Evolutionary conservation across 1,140 invertebrate species (phyloP).

Genomic region (Pseudachorutes palmiensis): DNA sequence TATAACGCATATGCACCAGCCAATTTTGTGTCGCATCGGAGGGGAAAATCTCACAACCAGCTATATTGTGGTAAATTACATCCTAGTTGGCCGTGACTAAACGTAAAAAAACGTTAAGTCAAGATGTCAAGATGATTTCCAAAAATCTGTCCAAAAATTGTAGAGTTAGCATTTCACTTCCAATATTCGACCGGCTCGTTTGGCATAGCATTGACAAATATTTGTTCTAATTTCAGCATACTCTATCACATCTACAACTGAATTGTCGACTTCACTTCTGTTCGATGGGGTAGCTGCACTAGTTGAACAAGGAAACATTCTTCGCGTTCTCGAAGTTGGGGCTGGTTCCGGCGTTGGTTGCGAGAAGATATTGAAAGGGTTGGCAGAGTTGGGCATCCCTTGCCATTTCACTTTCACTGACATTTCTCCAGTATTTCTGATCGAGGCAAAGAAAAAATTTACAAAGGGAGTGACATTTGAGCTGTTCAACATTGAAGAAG

Average conservation of each 20-base stretch:
- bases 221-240: no score
- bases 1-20: no score
- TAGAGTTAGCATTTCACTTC: no score
- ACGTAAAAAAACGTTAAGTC: no score
- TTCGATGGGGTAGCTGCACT: background rate
- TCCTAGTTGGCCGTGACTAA: no score
- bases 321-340: conserved; percentile 21
- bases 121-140: no score
- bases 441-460: conserved; percentile 15
- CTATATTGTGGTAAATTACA: no score
- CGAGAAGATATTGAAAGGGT: background rate
- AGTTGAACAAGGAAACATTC: background rate
- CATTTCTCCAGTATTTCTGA: conserved; percentile 13
- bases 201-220: no score
- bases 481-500: conserved; percentile 18
- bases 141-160: no score
- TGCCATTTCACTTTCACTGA: conserved; percentile 18
- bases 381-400: background rate
- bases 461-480: conserved; percentile 12
- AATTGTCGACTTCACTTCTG: background rate
- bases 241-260: background rate
- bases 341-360: conserved; percentile 14
- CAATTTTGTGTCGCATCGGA: no score
- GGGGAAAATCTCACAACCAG: no score
- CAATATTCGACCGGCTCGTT: no score